phyloP scores from a whole-genome alignment of 2,797 vertebrate species.

The Thaleichthys pacificus region DNA sequence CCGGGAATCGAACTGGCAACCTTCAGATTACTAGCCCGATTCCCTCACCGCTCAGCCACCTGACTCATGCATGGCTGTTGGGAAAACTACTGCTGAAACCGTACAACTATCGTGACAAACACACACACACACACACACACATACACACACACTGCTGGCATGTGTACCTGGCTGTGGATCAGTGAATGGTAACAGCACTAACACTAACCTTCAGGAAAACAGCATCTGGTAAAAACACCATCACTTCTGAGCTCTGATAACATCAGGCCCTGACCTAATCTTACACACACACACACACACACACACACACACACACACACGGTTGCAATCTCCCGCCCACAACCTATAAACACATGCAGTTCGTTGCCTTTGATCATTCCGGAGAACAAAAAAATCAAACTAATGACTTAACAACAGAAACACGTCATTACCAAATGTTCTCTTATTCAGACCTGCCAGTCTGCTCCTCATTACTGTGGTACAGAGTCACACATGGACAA shows the following conservation, averaged over 20 bases:
- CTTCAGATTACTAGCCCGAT: too few relatives aligned
- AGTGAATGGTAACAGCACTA: conserved; percentile 46
- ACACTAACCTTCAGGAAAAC: conserved; percentile 43
- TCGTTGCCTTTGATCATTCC: conserved; percentile 64
- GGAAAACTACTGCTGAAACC: not conserved
- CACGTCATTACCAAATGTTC: conserved; percentile 47
- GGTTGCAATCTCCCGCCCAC: conserved; percentile 1
- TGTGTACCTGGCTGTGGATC: conserved; percentile 57
- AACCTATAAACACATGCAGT: conserved; percentile 44
- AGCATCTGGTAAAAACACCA: conserved; percentile 49
- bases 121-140: conserved; percentile 14
- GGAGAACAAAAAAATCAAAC: conserved; percentile 63
- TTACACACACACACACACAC: too few relatives aligned
- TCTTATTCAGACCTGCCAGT: conserved; percentile 33
- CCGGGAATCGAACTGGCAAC: too few relatives aligned
- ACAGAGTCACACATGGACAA: conserved; percentile 18
- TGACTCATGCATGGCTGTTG: too few relatives aligned
- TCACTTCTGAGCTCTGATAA: conserved; percentile 51
- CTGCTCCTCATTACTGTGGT: conserved; percentile 35
- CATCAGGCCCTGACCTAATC: not conserved
- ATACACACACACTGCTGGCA: conserved; percentile 13
- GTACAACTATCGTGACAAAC: not conserved
- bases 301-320: conserved; percentile 8
- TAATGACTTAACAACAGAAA: conserved; percentile 68
- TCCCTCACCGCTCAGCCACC: too few relatives aligned